Base-by-base conservation (phyloP, 2,888 invertebrate genomes). In the Cantharis flavilabris region DNA sequence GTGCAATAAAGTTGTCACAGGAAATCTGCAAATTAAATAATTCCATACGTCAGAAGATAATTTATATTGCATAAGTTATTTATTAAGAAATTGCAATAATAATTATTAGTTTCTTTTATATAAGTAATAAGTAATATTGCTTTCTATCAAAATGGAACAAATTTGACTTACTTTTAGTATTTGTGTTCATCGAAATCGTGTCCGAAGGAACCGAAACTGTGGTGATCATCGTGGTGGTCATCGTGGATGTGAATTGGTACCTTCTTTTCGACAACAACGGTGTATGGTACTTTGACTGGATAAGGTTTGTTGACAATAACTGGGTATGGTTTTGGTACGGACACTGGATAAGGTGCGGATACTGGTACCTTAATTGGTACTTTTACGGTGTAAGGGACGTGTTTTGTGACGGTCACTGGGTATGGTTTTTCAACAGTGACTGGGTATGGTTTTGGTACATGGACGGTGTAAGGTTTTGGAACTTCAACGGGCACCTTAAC, bases 181-280 rank as follows among this genome's bases (percentile, higher is more conserved):
- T 49, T n/a, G 33, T 33, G 33, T 33, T 3, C 33, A 33, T 5
- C 33, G 5, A 49, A 49, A 49, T n/a, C n/a, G n/a, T 49, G 49
- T n/a, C n/a, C 49, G n/a, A 33, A 33, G 33, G n/a, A 7, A 5
- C 7, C 49, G n/a, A n/a, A 49, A 26, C n/a, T 7, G 20, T 64
- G 76, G 20, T 77, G 80, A 64, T 77, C 81, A 26, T 67, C 77
- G 69, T 82, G 83, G 73, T 86, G 83, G 71, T 84, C 82, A 62
- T 84, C 82, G 63, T 86, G 83, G 3, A 85, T 79, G 75, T 83
- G 80, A 62, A 88, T 84, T 10, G 88, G 88, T 11, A 91, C 89
- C 72, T 91, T 91, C 82, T 91, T 90, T 78, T 91, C 91, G 0
- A 93, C 90, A 73, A 90, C 86, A 11, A 93, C 91, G 0, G 92